Evolutionary conservation across 2,888 invertebrate species (phyloP), one percentile per base, ranked within the genome.

Genomic region (Alloplasta piceator): DNA sequence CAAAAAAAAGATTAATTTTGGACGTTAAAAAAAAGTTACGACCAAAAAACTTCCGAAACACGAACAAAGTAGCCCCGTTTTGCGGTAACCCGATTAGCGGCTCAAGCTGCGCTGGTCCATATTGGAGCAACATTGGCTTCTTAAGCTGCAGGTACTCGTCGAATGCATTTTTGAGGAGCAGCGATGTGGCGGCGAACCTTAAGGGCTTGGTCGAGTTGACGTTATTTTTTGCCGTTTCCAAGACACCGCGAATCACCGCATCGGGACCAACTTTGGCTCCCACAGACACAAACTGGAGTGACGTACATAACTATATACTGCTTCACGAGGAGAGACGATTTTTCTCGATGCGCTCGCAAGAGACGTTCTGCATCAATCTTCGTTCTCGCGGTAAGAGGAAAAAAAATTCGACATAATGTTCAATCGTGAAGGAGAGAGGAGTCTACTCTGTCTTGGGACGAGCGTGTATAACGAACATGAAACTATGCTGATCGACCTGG

Each of bases 351-450:
- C 81, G 85, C 81, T 83, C 77, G 12, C 74, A 14, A 58, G 50
- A 72, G 84, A 80, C 83, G 26, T 84, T 85, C 80, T 85, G 86
- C 86, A 86, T 86, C 86, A 86, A 86, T 86, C 86, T 86, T 86
- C 84, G 86, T 86, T 85, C 76, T 71, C 79, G 75, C 55, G 68
- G 72, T 48, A 55, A 36, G 14, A 14, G 56, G 71, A 74, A 74
- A 80, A 82, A 83, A 84, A 83, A 82, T 80, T 82, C 73, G 82
- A 85, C 85, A 83, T 85, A 85, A 85, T 85, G 85, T 85, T 83
- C 83, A 83, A 85, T 83, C 83, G 3, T 26, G 26, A 26, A 26
- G 26, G 3, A 26, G 26, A 26, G 26, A 26, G 26, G 77, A 58
- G 82, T 72, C 81, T 67, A 83, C 83, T 85, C 82, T 72, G 82